Evolutionary conservation across 2,888 invertebrate genomes (phyloP), one percentile per base, ranked within the genome.

Genomic region (Polymixis lichenea): DNA sequence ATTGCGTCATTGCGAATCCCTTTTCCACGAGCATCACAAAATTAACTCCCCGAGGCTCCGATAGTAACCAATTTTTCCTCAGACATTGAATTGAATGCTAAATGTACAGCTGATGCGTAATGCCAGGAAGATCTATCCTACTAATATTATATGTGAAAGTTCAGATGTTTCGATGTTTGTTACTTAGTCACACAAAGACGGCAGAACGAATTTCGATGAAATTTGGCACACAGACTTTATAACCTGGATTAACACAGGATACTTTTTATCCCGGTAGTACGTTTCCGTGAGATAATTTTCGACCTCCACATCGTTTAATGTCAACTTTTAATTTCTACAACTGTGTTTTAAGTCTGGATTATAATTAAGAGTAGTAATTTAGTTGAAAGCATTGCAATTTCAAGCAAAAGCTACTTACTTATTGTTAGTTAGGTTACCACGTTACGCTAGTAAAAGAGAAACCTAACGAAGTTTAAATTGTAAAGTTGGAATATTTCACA

Each of bases 1-100:
- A 91, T 91, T 95, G 95, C 95, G 95, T 95, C 95, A 95, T 90
- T 90, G 89, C 90, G 90, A 92, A 91, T 91, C 91, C 90, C 91
- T 89, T 87, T 85, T 87, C 84, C 86, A 89, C 77, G 82, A 85
- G 85, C 86, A 83, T 88, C 89, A 89, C 84, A 87, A 89, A 89
- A 89, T 89, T 86, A 88, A 86, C 77, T 90, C 89, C 88, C 90
- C 28, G 90, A 89, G 90, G 83, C 86, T 87, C 53, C 77, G 65
- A 64, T 38, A 32, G 71, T 80, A 85, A 83, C 38, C 65, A 69
- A 78, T 73, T 77, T 65, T 67, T 65, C 38, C 76, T 73, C 43
- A 25, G 19, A 60, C 32, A 7, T 56, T 51, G 15, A 67, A 67
- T 78, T 55, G 55, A 77, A 79, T 43, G 58, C 32, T 77, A 62